phyloP scores from a whole-genome alignment of 2,888 invertebrate species.

The Cheilosia pagana region DNA sequence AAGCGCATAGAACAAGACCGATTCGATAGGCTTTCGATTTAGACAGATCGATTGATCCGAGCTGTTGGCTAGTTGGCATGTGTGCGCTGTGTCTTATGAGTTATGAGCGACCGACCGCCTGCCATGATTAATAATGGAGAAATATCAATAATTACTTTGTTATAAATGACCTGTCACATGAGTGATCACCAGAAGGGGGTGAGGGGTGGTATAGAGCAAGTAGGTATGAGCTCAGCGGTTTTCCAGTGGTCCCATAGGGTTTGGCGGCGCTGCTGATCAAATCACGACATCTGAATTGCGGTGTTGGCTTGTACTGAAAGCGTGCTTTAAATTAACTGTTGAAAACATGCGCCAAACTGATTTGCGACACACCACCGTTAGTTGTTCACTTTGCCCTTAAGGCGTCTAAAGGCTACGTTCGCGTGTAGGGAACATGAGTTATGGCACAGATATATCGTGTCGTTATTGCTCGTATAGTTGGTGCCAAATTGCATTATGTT shows the following conservation, averaged over 20 bases:
- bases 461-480: constrained; percentile 12
- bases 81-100: constrained; percentile 69
- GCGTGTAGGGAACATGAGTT: constrained; percentile 57
- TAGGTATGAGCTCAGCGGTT: constrained; percentile 18
- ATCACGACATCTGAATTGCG: constrained; percentile 61
- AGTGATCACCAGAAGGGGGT: constrained; percentile 58
- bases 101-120: constrained; percentile 67
- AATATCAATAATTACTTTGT: constrained; percentile 75
- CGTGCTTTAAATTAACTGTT: constrained; percentile 73
- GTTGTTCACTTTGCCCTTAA: constrained; percentile 68
- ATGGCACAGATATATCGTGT: constrained; percentile 36
- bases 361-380: constrained; percentile 66
- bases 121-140: constrained; percentile 70
- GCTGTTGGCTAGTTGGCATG: constrained; percentile 75
- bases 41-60: constrained; percentile 74
- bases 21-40: constrained; percentile 74
- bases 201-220: constrained; percentile 18
- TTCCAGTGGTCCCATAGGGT: constrained; percentile 32
- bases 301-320: constrained; percentile 67
- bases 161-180: constrained; percentile 75
- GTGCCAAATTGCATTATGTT: constrained; percentile 22
- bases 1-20: constrained; percentile 66
- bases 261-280: constrained; percentile 46
- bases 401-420: constrained; percentile 56
- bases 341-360: constrained; percentile 73